Evolutionary conservation across 2,113 vertebrate genomes (phyloP), one percentile per base, ranked within the genome.

Genomic region (Pseudolaguvia tuberculata): DNA sequence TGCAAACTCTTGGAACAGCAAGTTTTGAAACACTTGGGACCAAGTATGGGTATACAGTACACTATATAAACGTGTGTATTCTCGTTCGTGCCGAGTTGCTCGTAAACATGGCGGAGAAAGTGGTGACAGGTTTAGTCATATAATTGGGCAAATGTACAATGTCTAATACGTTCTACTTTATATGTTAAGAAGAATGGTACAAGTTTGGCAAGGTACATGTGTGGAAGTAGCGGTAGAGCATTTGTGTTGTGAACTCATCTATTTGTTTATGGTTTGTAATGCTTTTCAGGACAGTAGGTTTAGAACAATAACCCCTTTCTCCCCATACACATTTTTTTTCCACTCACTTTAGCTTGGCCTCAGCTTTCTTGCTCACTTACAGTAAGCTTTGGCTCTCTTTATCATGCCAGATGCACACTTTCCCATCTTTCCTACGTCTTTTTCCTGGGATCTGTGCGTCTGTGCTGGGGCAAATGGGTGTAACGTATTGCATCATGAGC

Each of bases 401-500:
- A 77, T 77, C 75, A 27, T 47, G 67, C 75, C 67, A 77, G 67
- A 71, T 53, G 66, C 29, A 59, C 66, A 25, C 23, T 3, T 55
- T 61, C 56, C 67, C 31, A 61, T 55, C 53, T 39, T 52, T 62
- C 75, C 17, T 62, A 52, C 53, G 73, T 70, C 56, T 77, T 77
- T 73, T 77, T 55, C 75, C 58, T 63, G 13, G 58, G 75, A 85
- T 75, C 21, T 68, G 45, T 53, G 47, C 65, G 61, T 72, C 62
- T 61, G 69, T 73, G 31, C 55, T 2, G 5, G 56, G 70, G 50
- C 69, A 29, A 39, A 75, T 75, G 78, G 78, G 78, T 75, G 78
- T 79, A 75, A 79, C 78, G 11, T 48, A 79, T 79, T 79, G 72
- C 73, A 75, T 79, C 78, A 79, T 66, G 50, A 63, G 58, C 21